Conservation (phyloP, 2,888 invertebrate species). For the Zaprionus lineosus region DNA sequence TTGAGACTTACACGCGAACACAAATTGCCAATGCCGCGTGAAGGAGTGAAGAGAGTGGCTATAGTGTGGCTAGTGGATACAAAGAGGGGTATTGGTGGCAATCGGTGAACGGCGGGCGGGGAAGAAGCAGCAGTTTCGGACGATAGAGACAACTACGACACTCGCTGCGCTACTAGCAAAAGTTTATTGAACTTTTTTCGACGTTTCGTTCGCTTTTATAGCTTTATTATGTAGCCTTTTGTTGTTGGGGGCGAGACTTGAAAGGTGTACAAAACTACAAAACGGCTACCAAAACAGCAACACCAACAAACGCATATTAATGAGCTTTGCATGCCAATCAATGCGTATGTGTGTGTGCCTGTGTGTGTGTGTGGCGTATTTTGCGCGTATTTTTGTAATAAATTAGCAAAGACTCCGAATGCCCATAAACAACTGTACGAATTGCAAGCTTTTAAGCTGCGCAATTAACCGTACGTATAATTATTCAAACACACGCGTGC, state of each 20-base stretch:
- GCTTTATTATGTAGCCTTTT: constrained; percentile 63
- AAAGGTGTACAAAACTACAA: constrained; percentile 61
- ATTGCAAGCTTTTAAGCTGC: constrained; percentile 44
- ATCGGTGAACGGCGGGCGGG: neutral
- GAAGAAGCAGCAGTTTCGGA: constrained; percentile 19
- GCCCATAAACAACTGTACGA: constrained; percentile 24
- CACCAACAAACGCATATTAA: constrained; percentile 67
- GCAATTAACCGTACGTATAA: constrained; percentile 18
- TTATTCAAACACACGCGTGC: neutral
- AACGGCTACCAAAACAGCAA: constrained; percentile 29
- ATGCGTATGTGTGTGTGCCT: constrained; percentile 23
- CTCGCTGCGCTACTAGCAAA: constrained; percentile 51
- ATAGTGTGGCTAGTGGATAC: no score
- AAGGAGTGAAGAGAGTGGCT: constrained; percentile 1
- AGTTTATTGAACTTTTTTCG: constrained; percentile 79
- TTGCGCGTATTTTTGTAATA: constrained; percentile 49
- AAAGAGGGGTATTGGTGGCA: neutral
- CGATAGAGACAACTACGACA: constrained; percentile 1
- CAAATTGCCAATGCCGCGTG: constrained; percentile 36
- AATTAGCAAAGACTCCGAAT: constrained; percentile 52
- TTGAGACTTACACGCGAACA: constrained; percentile 51
- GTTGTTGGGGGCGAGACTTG: constrained; percentile 39
- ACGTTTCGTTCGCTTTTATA: constrained; percentile 59
- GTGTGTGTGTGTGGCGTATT: constrained; percentile 14
- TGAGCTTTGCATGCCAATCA: constrained; percentile 56